Evolutionary conservation across 2,888 invertebrate genomes (phyloP).

Genomic region (Clunio marinus): DNA sequence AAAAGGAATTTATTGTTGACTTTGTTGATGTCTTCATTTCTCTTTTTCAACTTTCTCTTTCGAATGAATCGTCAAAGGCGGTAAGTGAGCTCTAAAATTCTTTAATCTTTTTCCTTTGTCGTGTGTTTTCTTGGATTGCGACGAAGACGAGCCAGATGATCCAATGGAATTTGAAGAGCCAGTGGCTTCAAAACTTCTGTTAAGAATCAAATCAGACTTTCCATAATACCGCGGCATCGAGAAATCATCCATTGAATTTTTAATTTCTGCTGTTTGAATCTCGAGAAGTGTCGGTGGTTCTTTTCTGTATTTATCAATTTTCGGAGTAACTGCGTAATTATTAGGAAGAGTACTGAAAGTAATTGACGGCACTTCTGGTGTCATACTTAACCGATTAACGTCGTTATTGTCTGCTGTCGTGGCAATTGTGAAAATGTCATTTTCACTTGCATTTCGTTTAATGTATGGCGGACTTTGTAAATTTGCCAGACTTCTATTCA

Average conservation of each 20-base stretch:
- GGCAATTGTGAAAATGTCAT: slow-evolving; percentile 50
- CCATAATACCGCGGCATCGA: slow-evolving; percentile 63
- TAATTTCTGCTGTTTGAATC: slow-evolving; percentile 55
- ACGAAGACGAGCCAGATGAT: slow-evolving; percentile 8
- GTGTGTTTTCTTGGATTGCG: slow-evolving; percentile 45
- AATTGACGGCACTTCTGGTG: slow-evolving; percentile 52
- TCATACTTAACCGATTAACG: slow-evolving; percentile 49
- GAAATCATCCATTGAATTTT: slow-evolving; percentile 55
- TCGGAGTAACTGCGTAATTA: slow-evolving; percentile 51
- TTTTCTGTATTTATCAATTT: slow-evolving; percentile 50
- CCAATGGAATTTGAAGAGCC: slow-evolving; percentile 19
- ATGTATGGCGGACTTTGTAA: slow-evolving; percentile 47
- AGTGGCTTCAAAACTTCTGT: slow-evolving; percentile 40
- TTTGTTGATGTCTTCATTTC: slow-evolving; percentile 7
- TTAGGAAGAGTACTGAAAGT: slow-evolving; percentile 50
- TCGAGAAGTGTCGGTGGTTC: slow-evolving; percentile 50
- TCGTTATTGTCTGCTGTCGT: slow-evolving; percentile 42
- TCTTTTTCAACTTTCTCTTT: slow-evolving; percentile 32
- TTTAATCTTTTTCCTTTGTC: slow-evolving; percentile 51
- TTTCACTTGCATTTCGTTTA: slow-evolving; percentile 48
- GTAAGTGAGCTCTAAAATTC: slow-evolving; percentile 48
- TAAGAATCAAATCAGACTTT: slow-evolving; percentile 48
- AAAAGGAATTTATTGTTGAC: background rate
- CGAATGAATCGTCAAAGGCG: slow-evolving; percentile 50
- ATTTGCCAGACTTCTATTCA: slow-evolving; percentile 41